Percentiles rank a stretch among this genome's conserved stretches.
Conservation (phyloP, 53 echinoderm and acorn worm genomes). For the Temnopleurus reevesii region DNA sequence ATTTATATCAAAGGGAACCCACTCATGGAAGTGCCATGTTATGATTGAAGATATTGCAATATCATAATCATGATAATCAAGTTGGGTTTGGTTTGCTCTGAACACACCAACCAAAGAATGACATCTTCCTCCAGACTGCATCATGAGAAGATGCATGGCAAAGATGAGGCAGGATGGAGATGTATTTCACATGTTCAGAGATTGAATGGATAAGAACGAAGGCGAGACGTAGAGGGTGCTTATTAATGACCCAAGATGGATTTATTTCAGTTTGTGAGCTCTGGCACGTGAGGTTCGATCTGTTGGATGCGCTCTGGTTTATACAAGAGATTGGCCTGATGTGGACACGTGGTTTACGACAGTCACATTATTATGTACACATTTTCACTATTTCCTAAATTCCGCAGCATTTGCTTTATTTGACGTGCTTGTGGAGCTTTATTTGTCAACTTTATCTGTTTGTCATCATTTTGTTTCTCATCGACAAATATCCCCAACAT, state of each 20-base stretch:
- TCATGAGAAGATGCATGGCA: neutral
- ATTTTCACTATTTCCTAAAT: too few relatives aligned
- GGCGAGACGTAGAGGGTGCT: neutral
- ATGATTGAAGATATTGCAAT: too few relatives aligned
- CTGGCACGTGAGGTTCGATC: neutral
- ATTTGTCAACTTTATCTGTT: too few relatives aligned
- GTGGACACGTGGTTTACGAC: too few relatives aligned
- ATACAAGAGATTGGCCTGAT: conserved; percentile 4
- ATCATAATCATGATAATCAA: conserved; percentile 12
- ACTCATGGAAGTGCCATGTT: too few relatives aligned
- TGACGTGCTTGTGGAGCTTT: too few relatives aligned
- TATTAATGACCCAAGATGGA: conserved; percentile 19
- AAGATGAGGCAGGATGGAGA: conserved; percentile 19
- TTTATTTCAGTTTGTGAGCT: conserved; percentile 14
- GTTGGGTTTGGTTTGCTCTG: neutral
- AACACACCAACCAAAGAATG: neutral
- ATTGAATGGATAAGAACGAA: conserved; percentile 40
- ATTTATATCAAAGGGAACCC: too few relatives aligned
- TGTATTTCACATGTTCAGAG: neutral
- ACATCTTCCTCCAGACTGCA: neutral
- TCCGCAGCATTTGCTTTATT: too few relatives aligned
- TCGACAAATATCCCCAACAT: too few relatives aligned
- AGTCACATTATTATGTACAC: too few relatives aligned
- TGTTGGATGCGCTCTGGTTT: neutral
- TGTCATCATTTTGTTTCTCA: too few relatives aligned